Base-by-base conservation (phyloP, 2,888 invertebrate species). In the Chrysodeixis includens region DNA sequence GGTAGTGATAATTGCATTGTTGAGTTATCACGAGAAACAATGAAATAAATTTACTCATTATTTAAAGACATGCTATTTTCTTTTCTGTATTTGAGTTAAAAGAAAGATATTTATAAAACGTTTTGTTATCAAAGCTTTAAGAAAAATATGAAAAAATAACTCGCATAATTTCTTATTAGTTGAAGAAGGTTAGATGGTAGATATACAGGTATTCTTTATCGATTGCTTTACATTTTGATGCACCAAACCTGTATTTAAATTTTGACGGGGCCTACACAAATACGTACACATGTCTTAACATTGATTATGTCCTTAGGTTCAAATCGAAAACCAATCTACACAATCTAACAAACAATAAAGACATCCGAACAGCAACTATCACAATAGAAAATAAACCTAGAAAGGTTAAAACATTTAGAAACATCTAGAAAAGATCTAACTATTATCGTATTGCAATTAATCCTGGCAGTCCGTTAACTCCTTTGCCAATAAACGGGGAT, bases 401-500 rank as follows among this genome's bases (percentile, higher is more conserved):
- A 8, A n/a, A n/a, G n/a, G n/a, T n/a, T n/a, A n/a, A n/a, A n/a
- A n/a, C n/a, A n/a, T n/a, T n/a, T n/a, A n/a, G n/a, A n/a, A n/a
- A 63, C 26, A 62, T 46, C 20, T 44, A 44, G 26, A 3, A 58
- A 69, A 70, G 63, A 57, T 60, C 46, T 54, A 60, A 62, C 69
- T 79, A 83, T 83, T 78, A 85, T 84, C 79, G 78, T 71, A 82
- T 86, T 80, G 83, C 86, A 86, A 84, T 86, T 89, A 90, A 90
- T 86, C 88, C 88, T 62, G 64, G 69, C 72, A 82, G 76, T 56
- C 73, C 73, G 73, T 78, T 86, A 89, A 90, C 86, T 87, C 88
- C 84, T 87, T 87, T 85, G 81, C 88, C 86, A 87, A 89, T 90
- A 88, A 86, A 83, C 85, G 76, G 75, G 73, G 82, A 83, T 85